Conservation (phyloP, 2,113 vertebrate species). For the Thomomys bottae region DNA sequence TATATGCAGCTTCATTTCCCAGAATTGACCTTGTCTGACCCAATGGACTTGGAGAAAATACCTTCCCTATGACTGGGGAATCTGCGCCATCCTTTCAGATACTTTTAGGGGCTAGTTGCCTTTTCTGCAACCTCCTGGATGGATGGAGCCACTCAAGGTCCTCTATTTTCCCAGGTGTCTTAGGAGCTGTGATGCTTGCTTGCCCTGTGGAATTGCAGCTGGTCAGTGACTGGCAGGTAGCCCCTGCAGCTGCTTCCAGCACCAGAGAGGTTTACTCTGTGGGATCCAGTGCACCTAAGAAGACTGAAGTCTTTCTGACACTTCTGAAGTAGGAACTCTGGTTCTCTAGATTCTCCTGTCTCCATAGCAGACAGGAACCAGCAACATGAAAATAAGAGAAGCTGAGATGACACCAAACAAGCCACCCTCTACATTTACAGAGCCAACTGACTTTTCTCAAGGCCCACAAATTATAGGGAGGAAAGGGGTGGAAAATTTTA, state of each 20-base stretch:
- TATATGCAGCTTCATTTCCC: neutral
- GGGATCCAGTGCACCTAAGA: slow-evolving; percentile 4
- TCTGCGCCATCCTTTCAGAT: neutral
- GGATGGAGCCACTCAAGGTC: neutral
- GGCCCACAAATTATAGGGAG: slow-evolving; percentile 86
- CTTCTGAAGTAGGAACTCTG: slow-evolving; percentile 41
- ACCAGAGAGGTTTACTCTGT: slow-evolving; percentile 38
- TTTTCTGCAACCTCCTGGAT: neutral
- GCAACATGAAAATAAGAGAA: slow-evolving; percentile 67
- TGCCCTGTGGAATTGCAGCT: neutral
- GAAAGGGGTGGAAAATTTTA: slow-evolving; percentile 73
- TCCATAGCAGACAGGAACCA: slow-evolving; percentile 61
- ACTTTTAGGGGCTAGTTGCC: neutral
- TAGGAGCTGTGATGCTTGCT: neutral
- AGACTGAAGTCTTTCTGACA: neutral
- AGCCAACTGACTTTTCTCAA: slow-evolving; percentile 79
- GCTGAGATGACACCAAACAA: slow-evolving; percentile 70
- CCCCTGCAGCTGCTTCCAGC: neutral
- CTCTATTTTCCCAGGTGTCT: neutral
- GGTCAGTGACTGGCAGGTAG: neutral
- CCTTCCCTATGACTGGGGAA: neutral
- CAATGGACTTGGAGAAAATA: neutral
- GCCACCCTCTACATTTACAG: slow-evolving; percentile 69
- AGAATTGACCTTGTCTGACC: neutral
- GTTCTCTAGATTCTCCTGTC: neutral